These are phyloP conservation scores for Choristoneura fumiferana DNA, from an alignment of 1,140 invertebrate genomes.

Conservation along the genomic window DNA sequence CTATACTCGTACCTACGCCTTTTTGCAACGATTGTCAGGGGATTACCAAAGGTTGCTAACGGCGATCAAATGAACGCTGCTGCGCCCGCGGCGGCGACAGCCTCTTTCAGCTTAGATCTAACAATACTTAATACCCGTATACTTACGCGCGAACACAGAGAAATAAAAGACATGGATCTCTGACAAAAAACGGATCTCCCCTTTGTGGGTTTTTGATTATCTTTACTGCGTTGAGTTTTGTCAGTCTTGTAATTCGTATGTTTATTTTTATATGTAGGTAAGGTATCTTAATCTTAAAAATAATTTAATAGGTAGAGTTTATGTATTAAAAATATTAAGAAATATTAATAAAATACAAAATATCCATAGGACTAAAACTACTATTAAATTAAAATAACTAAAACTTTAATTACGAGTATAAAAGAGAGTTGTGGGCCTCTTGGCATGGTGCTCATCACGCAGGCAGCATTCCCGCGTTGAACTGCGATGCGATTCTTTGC, in stretches of 20 bases:
- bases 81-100: conserved; percentile 54
- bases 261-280: conserved; percentile 3
- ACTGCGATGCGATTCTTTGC: too few relatives aligned
- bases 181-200: conserved; percentile 10
- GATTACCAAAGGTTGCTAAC: conserved; percentile 55
- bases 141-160: conserved; percentile 28
- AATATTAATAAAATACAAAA: too few relatives aligned
- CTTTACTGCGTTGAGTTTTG: neutral
- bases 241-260: neutral
- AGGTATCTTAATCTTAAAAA: too few relatives aligned
- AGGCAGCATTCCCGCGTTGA: too few relatives aligned
- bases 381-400: too few relatives aligned
- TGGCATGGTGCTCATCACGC: too few relatives aligned
- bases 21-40: conserved; percentile 54
- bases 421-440: too few relatives aligned
- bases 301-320: too few relatives aligned
- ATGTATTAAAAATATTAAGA: too few relatives aligned
- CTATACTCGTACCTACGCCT: conserved; percentile 45
- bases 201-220: conserved; percentile 16
- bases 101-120: conserved; percentile 62
- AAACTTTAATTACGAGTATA: too few relatives aligned
- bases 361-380: too few relatives aligned
- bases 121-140: conserved; percentile 47
- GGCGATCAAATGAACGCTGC: conserved; percentile 58
- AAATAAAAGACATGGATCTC: conserved; percentile 26